Percentiles rank a stretch among this genome's conserved stretches.
Evolutionary conservation across 2,888 invertebrate species (phyloP).

Genomic region (Acleris cristana): DNA sequence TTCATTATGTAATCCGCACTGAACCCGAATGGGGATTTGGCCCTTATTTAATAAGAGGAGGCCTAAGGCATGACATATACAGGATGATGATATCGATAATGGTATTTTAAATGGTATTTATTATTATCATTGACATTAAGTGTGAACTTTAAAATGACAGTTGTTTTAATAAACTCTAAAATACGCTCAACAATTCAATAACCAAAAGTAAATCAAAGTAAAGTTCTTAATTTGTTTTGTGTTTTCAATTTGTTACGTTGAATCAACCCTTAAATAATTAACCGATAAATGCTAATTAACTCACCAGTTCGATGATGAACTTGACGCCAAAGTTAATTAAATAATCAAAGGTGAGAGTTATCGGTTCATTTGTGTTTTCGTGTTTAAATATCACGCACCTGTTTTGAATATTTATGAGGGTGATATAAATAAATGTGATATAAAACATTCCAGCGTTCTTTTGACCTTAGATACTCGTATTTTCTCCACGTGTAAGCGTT

Average conservation of each 20-base stretch:
- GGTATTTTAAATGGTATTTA: too few species aligned
- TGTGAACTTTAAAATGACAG: neutral
- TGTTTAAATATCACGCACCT: too few species aligned
- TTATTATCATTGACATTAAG: neutral
- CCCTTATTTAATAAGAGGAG: too few species aligned
- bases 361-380: neutral
- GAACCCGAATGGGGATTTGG: too few species aligned
- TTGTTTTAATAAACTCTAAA: neutral
- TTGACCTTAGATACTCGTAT: neutral
- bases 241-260: neutral
- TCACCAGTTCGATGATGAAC: neutral
- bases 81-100: too few species aligned
- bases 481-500: slow-evolving; percentile 19
- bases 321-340: neutral
- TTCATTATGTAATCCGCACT: too few species aligned
- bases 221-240: slow-evolving; percentile 16
- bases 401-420: neutral
- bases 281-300: neutral
- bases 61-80: too few species aligned
- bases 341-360: neutral
- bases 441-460: neutral
- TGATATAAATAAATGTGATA: neutral
- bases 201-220: slow-evolving; percentile 9
- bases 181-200: slow-evolving; percentile 4
- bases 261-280: neutral